phyloP scores from a whole-genome alignment of 2,888 invertebrate species.

The Tetropium fuscum region DNA sequence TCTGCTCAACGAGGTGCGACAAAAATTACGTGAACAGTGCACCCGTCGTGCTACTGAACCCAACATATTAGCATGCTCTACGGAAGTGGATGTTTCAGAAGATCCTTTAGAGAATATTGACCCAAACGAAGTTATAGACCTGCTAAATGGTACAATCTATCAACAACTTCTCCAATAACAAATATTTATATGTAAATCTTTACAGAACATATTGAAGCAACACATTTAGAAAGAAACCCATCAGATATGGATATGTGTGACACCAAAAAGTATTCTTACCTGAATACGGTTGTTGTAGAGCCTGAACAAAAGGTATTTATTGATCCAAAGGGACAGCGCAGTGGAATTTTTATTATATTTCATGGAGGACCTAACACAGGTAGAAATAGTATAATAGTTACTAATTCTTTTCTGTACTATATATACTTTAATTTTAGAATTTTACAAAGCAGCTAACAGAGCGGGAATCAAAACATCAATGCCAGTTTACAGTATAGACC shows the following conservation, averaged over 20 bases:
- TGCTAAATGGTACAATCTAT: slow-evolving; percentile 34
- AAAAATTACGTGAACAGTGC: too few relatives aligned
- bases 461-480: slow-evolving; percentile 65
- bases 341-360: slow-evolving; percentile 64
- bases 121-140: slow-evolving; percentile 30
- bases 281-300: slow-evolving; percentile 36
- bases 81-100: not conserved
- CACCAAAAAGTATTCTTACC: not conserved
- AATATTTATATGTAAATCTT: slow-evolving; percentile 7
- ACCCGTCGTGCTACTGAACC: too few relatives aligned
- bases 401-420: too few relatives aligned
- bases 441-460: slow-evolving; percentile 55
- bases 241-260: not conserved
- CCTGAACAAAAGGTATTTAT: slow-evolving; percentile 18
- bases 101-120: slow-evolving; percentile 34
- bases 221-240: not conserved
- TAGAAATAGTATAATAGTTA: too few relatives aligned
- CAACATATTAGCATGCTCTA: too few relatives aligned
- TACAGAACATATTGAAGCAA: slow-evolving; percentile 33
- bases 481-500: slow-evolving; percentile 68
- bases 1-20: slow-evolving; percentile 46
- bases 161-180: not conserved
- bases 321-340: slow-evolving; percentile 33
- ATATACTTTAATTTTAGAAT: slow-evolving; percentile 47
- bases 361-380: slow-evolving; percentile 66